Evolutionary conservation across 2,113 vertebrate species (phyloP), one percentile per base, ranked within the genome.

Genomic region (Herpetotheres cachinnans): DNA sequence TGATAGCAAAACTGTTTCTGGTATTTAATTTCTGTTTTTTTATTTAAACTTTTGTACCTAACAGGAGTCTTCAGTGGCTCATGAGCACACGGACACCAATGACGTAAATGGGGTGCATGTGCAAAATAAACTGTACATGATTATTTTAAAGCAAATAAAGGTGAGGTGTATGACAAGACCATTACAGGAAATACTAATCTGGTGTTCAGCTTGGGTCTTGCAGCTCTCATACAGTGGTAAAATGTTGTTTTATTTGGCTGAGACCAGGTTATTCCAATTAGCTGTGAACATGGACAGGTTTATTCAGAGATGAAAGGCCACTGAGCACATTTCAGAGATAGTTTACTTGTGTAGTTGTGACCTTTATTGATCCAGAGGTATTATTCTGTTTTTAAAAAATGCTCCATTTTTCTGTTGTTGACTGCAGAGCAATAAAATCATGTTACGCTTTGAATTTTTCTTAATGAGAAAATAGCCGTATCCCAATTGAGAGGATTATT

Each of bases 401-500:
- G 36, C 9, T 94, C 6, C 13, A 11, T 93, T 95, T 95, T 88
- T 22, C 72, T 93, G 73, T 92, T 86, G 73, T 95, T 93, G 90
- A 95, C 86, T 90, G 76, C 58, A 82, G 40, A 95, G 71, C 49
- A 94, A 96, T 89, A 66, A 96, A 97, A 94, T 77, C 69, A 10
- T 77, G 59, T 82, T 92, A 74, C 81, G 76, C 50, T 95, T 83
- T 2, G 55, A 85, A 73, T 98, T 96, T 95, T 96, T 96, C 63
- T 81, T 93, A 96, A 93, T 90, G 91, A 87, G 82, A 95, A 97
- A 97, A 96, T 94, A 81, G 65, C 85, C 2, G 2, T 59, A 73
- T 93, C 85, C 82, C 71, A 79, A 1, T 74, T 86, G 85, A 89
- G 87, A 84, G 92, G 69, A 94, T 97, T 96, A 96, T 94, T 96